Conservation (phyloP, 2,888 invertebrate species). For the Coleophora flavipennella region DNA sequence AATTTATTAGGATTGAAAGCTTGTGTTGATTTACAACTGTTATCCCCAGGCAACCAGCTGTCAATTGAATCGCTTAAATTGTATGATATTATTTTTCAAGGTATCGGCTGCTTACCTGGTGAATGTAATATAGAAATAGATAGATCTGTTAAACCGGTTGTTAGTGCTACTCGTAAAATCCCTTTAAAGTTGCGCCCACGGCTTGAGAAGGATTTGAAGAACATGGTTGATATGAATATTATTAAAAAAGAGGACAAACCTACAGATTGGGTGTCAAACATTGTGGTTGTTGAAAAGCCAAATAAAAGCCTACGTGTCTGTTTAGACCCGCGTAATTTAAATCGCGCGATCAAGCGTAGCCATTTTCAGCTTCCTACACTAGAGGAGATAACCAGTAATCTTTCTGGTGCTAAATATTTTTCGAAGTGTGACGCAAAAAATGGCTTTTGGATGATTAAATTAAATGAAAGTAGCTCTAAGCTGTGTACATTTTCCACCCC, state of each 20-base stretch:
- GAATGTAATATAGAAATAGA: slow-evolving; percentile 1
- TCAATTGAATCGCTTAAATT: background rate
- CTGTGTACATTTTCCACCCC: slow-evolving; percentile 10
- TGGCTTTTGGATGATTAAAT: slow-evolving; percentile 7
- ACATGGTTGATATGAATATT: slow-evolving; percentile 4
- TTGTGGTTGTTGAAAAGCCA: too few relatives aligned
- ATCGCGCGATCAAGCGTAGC: slow-evolving; percentile 6
- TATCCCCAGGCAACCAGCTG: background rate
- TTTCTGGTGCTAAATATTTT: too few relatives aligned
- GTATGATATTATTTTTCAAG: slow-evolving; percentile 1
- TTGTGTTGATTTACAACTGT: slow-evolving; percentile 1
- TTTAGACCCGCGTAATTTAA: slow-evolving; percentile 9
- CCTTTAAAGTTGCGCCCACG: slow-evolving; percentile 5
- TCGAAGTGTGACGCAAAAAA: too few relatives aligned
- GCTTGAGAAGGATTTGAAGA: slow-evolving; percentile 1
- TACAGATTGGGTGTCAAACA: too few relatives aligned
- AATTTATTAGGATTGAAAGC: slow-evolving; percentile 5
- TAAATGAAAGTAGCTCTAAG: slow-evolving; percentile 8
- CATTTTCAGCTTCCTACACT: slow-evolving; percentile 13
- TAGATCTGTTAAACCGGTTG: slow-evolving; percentile 4
- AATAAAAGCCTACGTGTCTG: slow-evolving; percentile 8
- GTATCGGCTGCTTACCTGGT: slow-evolving; percentile 5
- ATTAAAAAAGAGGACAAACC: slow-evolving; percentile 5
- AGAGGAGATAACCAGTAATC: slow-evolving; percentile 7
- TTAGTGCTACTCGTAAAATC: slow-evolving; percentile 6